Evolutionary conservation across 2,888 invertebrate species (phyloP).

Genomic region (Troides oblongomaculatus): DNA sequence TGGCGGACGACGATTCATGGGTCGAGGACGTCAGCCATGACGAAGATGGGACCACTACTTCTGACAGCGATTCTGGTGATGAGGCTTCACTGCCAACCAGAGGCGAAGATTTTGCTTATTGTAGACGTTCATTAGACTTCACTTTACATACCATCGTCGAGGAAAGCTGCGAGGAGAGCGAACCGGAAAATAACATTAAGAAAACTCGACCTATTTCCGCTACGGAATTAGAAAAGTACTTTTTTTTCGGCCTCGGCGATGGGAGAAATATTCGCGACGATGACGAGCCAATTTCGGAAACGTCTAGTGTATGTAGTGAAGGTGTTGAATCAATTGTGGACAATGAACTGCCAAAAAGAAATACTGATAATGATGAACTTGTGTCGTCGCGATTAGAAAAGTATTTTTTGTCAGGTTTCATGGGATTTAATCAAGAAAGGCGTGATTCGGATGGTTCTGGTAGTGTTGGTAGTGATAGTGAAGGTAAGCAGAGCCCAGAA

Average conservation of each 20-base stretch:
- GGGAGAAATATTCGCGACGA: constrained; percentile 79
- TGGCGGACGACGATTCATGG: constrained; percentile 95
- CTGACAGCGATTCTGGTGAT: constrained; percentile 85
- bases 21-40: constrained; percentile 92
- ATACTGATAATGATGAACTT: constrained; percentile 84
- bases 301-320: constrained; percentile 92
- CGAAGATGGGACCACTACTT: constrained; percentile 86
- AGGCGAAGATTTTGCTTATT: constrained; percentile 90
- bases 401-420: constrained; percentile 92
- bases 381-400: constrained; percentile 93
- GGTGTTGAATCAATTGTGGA: constrained; percentile 86
- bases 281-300: constrained; percentile 87
- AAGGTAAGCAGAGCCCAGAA: constrained; percentile 92
- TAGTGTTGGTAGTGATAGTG: constrained; percentile 94
- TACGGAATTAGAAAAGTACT: constrained; percentile 94
- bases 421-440: constrained; percentile 88
- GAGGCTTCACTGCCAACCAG: constrained; percentile 85
- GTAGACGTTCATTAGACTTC: constrained; percentile 91
- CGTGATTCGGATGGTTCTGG: constrained; percentile 90
- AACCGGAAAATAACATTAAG: constrained; percentile 84
- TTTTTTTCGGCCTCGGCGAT: constrained; percentile 91
- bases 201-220: constrained; percentile 86
- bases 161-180: constrained; percentile 96
- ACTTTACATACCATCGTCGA: constrained; percentile 95
- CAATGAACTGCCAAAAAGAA: constrained; percentile 76